Conservation (phyloP, 2,888 invertebrate species). For the Trachelus troglodyta region DNA sequence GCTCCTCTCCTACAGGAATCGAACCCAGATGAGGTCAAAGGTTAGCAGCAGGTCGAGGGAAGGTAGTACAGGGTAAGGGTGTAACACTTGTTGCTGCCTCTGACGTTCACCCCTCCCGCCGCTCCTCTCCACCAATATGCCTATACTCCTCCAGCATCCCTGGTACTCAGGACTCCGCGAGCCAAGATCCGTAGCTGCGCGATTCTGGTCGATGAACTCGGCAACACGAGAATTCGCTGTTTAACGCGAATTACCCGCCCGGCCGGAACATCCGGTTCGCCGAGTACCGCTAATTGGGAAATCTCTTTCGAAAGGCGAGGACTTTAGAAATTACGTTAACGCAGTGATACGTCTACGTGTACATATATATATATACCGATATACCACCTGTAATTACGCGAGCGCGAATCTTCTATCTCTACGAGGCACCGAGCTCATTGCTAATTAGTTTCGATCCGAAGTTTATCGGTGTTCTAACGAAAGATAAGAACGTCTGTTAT, state of each 20-base stretch:
- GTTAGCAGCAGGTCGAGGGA: constrained; percentile 18
- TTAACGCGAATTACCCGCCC: background rate
- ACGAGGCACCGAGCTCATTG: background rate
- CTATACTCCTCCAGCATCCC: background rate
- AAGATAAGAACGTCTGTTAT: background rate
- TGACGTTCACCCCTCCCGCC: background rate
- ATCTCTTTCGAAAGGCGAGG: background rate
- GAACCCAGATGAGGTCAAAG: background rate
- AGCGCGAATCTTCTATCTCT: background rate
- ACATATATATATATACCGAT: too few relatives aligned
- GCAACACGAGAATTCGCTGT: background rate
- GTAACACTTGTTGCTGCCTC: constrained; percentile 48
- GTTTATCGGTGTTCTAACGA: background rate
- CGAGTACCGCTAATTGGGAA: background rate
- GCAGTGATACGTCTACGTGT: background rate
- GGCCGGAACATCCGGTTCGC: background rate
- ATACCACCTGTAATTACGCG: background rate
- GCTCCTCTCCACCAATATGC: background rate
- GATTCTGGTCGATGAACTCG: background rate
- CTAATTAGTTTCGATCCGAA: background rate
- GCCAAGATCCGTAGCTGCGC: background rate
- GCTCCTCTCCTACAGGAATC: background rate
- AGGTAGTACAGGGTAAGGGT: constrained; percentile 38
- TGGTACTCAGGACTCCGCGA: background rate
- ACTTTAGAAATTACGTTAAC: background rate